These are phyloP conservation scores for Drosophila kanapiae DNA, from an alignment of 1,140 invertebrate genomes.

Conservation along the genomic window DNA sequence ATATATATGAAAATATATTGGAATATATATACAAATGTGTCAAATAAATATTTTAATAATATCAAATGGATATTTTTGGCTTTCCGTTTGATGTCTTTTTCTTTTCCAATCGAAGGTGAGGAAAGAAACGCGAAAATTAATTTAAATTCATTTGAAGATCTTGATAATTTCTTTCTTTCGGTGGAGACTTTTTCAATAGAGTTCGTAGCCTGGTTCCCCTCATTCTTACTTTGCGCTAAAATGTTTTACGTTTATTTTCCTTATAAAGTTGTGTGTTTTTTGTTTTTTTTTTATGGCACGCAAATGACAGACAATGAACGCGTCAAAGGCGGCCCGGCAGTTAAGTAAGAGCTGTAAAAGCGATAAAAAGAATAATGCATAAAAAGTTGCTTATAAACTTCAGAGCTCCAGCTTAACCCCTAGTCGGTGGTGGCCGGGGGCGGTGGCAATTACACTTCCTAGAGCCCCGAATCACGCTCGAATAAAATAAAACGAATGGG, in stretches of 20 bases:
- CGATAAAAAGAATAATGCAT: slow-evolving; percentile 60
- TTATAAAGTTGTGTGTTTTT: slow-evolving; percentile 45
- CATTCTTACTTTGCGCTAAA: slow-evolving; percentile 12
- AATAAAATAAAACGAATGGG: slow-evolving; percentile 16
- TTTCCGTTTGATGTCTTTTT: neutral
- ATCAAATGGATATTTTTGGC: slow-evolving; percentile 6
- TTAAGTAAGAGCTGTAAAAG: slow-evolving; percentile 54
- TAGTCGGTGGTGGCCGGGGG: slow-evolving; percentile 19
- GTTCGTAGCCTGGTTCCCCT: slow-evolving; percentile 6
- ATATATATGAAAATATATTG: neutral
- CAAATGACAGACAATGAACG: slow-evolving; percentile 70
- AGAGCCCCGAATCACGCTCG: slow-evolving; percentile 7
- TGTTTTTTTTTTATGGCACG: slow-evolving; percentile 62
- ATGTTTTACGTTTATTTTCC: slow-evolving; percentile 59
- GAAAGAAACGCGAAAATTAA: neutral
- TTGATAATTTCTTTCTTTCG: neutral
- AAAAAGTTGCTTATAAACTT: slow-evolving; percentile 56
- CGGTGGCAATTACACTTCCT: slow-evolving; percentile 18
- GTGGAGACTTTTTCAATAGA: slow-evolving; percentile 1
- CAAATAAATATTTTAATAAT: slow-evolving; percentile 9
- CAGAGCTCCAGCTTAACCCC: slow-evolving; percentile 39
- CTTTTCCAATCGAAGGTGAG: neutral
- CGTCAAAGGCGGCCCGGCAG: slow-evolving; percentile 52
- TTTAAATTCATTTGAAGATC: neutral
- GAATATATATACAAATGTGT: neutral